A percentile compares a stretch with the other conserved stretches of the same genome.
Conservation (phyloP, 53 echinoderm and acorn worm genomes). For the Stichopus horrens region DNA sequence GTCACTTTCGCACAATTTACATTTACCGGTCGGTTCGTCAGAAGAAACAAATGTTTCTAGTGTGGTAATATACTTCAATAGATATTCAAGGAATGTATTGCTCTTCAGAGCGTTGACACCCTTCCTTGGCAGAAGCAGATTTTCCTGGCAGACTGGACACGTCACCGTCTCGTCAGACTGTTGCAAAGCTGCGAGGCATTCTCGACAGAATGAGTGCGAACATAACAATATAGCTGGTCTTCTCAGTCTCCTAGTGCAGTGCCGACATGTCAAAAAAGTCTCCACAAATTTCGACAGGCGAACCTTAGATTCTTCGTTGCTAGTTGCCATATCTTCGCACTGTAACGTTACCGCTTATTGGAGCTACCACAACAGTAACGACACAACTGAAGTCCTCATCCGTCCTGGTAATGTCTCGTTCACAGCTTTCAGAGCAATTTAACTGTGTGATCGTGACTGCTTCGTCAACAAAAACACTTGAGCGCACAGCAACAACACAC, state of each 20-base stretch:
- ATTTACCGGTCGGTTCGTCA: background rate
- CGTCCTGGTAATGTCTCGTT: too few relatives aligned
- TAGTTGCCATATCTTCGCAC: background rate
- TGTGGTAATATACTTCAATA: slow-evolving; percentile 11
- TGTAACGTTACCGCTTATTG: too few relatives aligned
- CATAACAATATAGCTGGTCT: slow-evolving; percentile 25
- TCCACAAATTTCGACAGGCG: background rate
- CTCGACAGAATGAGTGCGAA: slow-evolving; percentile 33
- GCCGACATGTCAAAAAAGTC: background rate
- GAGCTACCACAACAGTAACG: too few relatives aligned
- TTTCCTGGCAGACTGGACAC: slow-evolving; percentile 24
- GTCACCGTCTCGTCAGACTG: slow-evolving; percentile 7
- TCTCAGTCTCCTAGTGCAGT: background rate
- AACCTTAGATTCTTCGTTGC: background rate
- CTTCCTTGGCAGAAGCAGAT: slow-evolving; percentile 8
- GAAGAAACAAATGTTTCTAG: background rate
- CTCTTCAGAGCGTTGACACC: background rate
- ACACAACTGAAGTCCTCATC: too few relatives aligned
- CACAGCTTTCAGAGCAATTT: too few relatives aligned
- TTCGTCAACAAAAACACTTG: too few relatives aligned
- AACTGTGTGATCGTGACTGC: too few relatives aligned
- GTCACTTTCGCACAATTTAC: slow-evolving; percentile 36
- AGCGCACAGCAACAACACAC: too few relatives aligned
- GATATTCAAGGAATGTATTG: slow-evolving; percentile 28
- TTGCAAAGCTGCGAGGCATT: background rate